A percentile compares a stretch with the other conserved stretches of the same genome.
Evolutionary conservation across 2,888 invertebrate species (phyloP).

Genomic region (Pherbina coryleti): DNA sequence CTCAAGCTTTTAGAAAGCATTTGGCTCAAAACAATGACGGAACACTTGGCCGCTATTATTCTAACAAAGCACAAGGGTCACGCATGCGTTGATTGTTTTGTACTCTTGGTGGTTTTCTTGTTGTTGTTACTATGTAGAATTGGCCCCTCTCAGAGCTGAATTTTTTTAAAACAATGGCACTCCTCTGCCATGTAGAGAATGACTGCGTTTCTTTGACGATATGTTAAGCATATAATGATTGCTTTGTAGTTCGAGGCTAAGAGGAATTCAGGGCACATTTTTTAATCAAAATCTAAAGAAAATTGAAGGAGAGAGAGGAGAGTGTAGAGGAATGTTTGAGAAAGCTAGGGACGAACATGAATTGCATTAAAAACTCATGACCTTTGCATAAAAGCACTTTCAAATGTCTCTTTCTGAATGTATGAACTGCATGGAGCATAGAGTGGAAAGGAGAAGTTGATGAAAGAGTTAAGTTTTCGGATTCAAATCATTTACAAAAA

Average conservation of each 20-base stretch:
- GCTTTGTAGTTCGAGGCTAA: background rate
- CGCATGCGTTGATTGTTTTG: constrained; percentile 24
- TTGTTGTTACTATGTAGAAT: background rate
- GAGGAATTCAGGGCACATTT: background rate
- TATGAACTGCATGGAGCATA: no score
- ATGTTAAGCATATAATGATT: background rate
- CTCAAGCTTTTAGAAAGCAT: background rate
- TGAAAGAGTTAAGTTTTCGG: no score
- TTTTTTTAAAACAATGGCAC: constrained; percentile 23
- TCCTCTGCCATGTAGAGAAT: background rate
- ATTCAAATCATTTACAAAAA: no score
- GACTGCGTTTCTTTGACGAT: background rate
- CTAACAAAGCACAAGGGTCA: constrained; percentile 22
- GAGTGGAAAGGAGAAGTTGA: no score
- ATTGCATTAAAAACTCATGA: background rate
- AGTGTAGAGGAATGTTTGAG: background rate
- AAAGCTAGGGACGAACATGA: constrained; percentile 15
- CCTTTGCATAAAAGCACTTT: background rate
- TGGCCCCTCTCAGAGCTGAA: background rate
- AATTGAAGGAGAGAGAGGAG: background rate
- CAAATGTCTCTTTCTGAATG: background rate
- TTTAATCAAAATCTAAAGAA: background rate
- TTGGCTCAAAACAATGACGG: background rate
- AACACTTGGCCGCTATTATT: background rate
- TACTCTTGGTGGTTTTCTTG: background rate